Conservation (phyloP, 2,113 vertebrate genomes). For the Naja naja region DNA sequence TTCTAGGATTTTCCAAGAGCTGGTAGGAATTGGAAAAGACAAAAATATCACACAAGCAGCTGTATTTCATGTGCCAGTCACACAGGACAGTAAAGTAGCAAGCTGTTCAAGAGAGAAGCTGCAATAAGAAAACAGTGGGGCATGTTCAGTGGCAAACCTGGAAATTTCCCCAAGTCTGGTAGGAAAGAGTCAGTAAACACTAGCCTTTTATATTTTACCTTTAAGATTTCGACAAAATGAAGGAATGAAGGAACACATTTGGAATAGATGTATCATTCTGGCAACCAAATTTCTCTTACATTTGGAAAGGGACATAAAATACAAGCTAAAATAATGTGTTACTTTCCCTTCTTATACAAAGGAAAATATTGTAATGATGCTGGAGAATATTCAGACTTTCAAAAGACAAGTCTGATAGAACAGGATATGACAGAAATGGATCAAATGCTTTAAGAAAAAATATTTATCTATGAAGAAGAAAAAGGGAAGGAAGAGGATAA, state of each 20-base stretch:
- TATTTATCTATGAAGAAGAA: not conserved
- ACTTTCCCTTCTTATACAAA: not conserved
- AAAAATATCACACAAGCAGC: not conserved
- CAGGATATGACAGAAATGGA: not conserved
- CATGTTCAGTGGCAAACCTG: not conserved
- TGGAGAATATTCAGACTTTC: not conserved
- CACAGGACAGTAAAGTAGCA: not conserved
- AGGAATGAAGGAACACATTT: not conserved
- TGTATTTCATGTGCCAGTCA: not conserved
- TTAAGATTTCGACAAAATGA: not conserved
- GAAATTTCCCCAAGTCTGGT: not conserved
- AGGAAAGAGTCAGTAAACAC: not conserved
- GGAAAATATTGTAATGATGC: not conserved
- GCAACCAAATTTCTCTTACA: not conserved
- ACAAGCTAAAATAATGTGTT: not conserved
- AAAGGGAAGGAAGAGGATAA: not conserved
- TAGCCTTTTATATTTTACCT: not conserved
- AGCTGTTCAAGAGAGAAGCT: not conserved
- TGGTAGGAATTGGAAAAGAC: not conserved
- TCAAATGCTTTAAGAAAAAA: not conserved
- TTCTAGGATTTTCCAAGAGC: not conserved
- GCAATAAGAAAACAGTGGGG: not conserved
- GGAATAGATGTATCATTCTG: not conserved
- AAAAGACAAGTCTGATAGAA: not conserved
- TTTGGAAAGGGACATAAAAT: not conserved